Base-by-base conservation (phyloP, 2,888 invertebrate species). In the Diplolepis rosae region DNA sequence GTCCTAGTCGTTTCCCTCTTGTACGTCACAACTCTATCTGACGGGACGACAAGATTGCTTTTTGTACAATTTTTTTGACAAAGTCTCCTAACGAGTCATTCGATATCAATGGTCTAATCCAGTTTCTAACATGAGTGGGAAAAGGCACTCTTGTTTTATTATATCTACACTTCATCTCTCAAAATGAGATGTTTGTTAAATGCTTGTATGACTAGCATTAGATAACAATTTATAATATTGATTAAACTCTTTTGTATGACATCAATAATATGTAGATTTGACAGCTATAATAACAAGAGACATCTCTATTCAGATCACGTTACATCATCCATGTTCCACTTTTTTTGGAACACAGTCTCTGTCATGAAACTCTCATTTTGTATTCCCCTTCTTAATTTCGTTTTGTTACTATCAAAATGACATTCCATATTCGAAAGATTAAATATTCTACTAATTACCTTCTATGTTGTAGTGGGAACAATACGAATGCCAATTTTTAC, bases 21-120 rank as follows among this genome's bases (percentile, higher is more conserved):
- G 72, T 77, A 77, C 80, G 77, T 83, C 83, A 79, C 87, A 85
- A 83, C 87, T 87, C 85, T 86, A 87, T 87, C 80, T 81, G 73
- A 72, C 76, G 15, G 61, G 39, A 66, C 52, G 70, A 73, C 72
- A 72, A 70, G 68, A 75, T 77, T 70, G 48, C 66, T 48, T 73
- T 73, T 75, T 73, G 42, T 66, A 48, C 65, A 4, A 13, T 6
- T 24, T 45, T 45, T 45, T 45, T 45, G 11, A 24, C 7, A 11
- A 24, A 5, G 3, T 54, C 18, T 54, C 11, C 24, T 24, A 61
- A 61, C 24, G 24, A 61, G 39, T 61, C 24, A 61, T 80, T 79
- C 72, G 73, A 72, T 69, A 73, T 68, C 66, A 13, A 65, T 48
- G 48, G 27, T 52, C 51, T 27, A 27, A 52, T 52, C 51, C 51